Evolutionary conservation across 2,888 invertebrate genomes (phyloP), one percentile per base, ranked within the genome.

Genomic region (Apoderus coryli): DNA sequence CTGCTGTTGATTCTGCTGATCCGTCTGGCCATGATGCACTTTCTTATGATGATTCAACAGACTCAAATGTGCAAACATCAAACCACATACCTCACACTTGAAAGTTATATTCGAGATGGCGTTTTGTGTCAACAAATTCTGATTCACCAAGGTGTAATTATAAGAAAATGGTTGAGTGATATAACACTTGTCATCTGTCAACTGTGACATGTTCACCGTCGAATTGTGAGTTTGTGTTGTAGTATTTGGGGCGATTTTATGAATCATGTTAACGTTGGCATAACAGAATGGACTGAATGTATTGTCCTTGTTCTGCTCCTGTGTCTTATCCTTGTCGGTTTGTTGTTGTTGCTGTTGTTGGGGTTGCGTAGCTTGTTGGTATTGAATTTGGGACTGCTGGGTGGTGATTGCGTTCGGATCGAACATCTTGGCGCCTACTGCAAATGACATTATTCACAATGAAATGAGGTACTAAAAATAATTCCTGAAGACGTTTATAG

Each of bases 1-100:
- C 32, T 52, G 54, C 36, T 53, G 52, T 1, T 56, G 44, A 32
- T 53, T 62, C 1, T 69, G 61, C 29, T 50, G 49, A 34, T 57
- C 59, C 55, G 65, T 67, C 45, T 65, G 70, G 44, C 69, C 69
- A 35, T 74, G 72, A 52, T 82, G 82, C 49, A 79, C 75, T 43
- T 82, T 69, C 60, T 85, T 86, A 56, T 85, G 85, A 48, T 85
- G 81, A 59, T 81, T 84, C n/a, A 85, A 60, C 34, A 84, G 56
- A 26, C 79, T 72, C 39, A 84, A 65, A 52, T 85, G 84, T 2
- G 79, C 78, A 55, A 85, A 86, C 67, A 82, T 82, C 36, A 84
- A 62, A 25, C 84, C 84, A 50, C 85, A 85, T 5, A 84, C 77
- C 56, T 86, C 85, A 58, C 85, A 85, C 59, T 85, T 86, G 54